Evolutionary conservation across 1,140 invertebrate species (phyloP), one percentile per base, ranked within the genome.

Genomic region (Pogonomyrmex barbatus): DNA sequence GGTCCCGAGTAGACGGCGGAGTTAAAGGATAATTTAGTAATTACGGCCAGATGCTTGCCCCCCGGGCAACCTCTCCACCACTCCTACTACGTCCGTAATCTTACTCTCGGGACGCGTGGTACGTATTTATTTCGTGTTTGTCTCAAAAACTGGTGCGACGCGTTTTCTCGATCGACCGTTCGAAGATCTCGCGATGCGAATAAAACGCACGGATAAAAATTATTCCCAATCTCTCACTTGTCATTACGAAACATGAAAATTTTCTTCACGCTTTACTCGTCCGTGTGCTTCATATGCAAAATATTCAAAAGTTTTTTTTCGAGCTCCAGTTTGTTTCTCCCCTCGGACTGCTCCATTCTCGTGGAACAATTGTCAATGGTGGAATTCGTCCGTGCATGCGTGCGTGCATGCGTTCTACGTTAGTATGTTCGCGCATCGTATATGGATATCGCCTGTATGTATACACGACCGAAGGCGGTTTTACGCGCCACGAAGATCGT

Each of bases 11-110:
- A 68, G 88, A 90, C 86, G 89, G 79, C 82, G 89, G 82, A 90
- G 88, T 90, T 90, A 90, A 90, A 90, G 89, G 89, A 90, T 90
- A 90, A 90, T 90, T 90, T 90, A 90, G 89, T 90, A 90, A 90
- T 90, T 90, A 90, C 89, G 88, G 89, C 89, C 89, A 90, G 88
- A 90, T 90, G 89, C 89, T 90, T 88, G 89, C 86, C 89, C 86
- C 70, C 33, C 76, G 88, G 89, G 58, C 45, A 85, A 77, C 58
- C 52, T 73, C 81, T 82, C 88, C 82, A 58, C 88, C 88, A 90
- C 85, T 90, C 86, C 68, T 75, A 81, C 68, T 75, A 81, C 86
- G 56, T 87, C 54, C 62, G 73, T 89, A 86, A 89, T 89, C 88
- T 47, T 71, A n/a, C 60, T 62, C 58, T 47, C 47, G 45, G 24